Evolutionary conservation across 1,140 invertebrate species (phyloP), one percentile per base, ranked within the genome.

Genomic region (Temnothorax nylanderi): DNA sequence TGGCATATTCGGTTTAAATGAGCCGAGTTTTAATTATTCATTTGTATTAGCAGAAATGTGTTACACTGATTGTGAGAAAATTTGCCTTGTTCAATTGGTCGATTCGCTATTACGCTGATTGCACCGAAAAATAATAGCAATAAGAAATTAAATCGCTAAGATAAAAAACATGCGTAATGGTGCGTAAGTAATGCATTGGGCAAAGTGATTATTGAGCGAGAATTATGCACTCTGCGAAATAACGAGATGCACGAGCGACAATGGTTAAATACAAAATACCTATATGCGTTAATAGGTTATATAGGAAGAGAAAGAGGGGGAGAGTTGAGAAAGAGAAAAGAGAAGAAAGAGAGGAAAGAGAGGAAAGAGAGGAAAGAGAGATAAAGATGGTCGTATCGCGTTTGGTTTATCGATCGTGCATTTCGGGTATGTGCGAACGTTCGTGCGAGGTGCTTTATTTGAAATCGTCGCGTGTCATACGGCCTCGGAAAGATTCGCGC

Each of bases 351-450:
- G 13, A 41, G 34, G n/a, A 60, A 10, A 58, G n/a, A 58, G 21
- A 44, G n/a, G n/a, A n/a, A n/a, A n/a, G n/a, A 8, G 7, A 16
- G 10, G 3, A 51, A 32, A 51, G 11, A 47, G 13, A 21, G 54
- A 60, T 18, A 32, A 41, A 49, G 54, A 18, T n/a, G 26, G 67
- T 84, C 47, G 49, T 76, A 84, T 85, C 87, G 64, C 67, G 60
- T 85, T 84, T 84, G 54, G 69, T 74, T 72, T 74, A 84, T 84
- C 80, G 80, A 84, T 84, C 69, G 69, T 47, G 51, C 47, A 41
- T 82, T 82, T 72, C 65, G 51, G 51, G 13, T 58, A 32, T 26
- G 16, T 44, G 60, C 49, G 37, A 85, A 34, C 44, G n/a, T 51
- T 47, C 82, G 60, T 54, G 18, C 34, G 47, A 51, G 18, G 16